phyloP scores from a whole-genome alignment of 2,797 vertebrate species.

The Macropodus opercularis region DNA sequence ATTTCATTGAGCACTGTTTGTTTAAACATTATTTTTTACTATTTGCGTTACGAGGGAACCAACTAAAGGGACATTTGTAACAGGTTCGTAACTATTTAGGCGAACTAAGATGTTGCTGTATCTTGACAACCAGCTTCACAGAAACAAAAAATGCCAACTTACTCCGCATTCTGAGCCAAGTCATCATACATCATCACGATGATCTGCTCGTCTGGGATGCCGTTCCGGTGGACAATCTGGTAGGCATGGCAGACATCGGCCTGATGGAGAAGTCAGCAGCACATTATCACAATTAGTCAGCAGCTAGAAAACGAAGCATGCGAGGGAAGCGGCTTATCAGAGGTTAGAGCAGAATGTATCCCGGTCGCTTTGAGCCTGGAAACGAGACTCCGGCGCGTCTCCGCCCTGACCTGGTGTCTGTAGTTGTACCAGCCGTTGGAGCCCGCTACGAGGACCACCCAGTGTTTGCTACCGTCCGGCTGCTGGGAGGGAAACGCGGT shows the following conservation, averaged over 20 bases:
- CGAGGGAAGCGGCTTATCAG: slow-evolving; percentile 16
- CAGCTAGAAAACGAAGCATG: not conserved
- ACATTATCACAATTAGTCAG: not conserved
- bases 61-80: not conserved
- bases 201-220: slow-evolving; percentile 96
- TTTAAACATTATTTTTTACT: too few relatives aligned
- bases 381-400: too few relatives aligned
- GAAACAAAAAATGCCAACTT: slow-evolving; percentile 74
- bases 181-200: slow-evolving; percentile 99
- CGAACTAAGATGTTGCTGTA: slow-evolving; percentile 13
- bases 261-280: slow-evolving; percentile 65
- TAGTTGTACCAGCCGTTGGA: slow-evolving; percentile 97
- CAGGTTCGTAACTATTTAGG: not conserved
- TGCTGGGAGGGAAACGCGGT: slow-evolving; percentile 69
- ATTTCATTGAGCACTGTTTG: not conserved
- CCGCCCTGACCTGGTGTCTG: slow-evolving; percentile 90
- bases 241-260: slow-evolving; percentile 96
- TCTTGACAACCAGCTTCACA: not conserved
- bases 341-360: not conserved
- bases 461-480: slow-evolving; percentile 86
- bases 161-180: slow-evolving; percentile 87
- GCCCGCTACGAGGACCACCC: slow-evolving; percentile 95
- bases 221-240: slow-evolving; percentile 94
- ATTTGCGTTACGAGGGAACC: not conserved
- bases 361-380: too few relatives aligned